Percentiles rank a stretch among this genome's conserved stretches.
These are phyloP conservation scores for Caligus rogercresseyi DNA, from an alignment of 1,140 invertebrate species.

Conservation along the genomic window DNA sequence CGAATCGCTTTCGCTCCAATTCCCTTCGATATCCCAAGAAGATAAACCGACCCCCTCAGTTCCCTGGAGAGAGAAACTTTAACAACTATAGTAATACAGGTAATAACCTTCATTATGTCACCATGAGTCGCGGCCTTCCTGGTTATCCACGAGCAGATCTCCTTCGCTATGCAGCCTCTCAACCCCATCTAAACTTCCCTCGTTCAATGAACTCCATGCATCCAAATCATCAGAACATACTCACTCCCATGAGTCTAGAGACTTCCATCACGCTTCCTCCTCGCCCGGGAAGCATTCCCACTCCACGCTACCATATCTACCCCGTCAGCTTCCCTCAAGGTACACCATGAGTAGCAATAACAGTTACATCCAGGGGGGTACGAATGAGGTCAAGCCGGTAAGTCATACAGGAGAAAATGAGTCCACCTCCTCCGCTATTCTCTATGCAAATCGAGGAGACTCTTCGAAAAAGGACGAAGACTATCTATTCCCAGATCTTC, in stretches of 20 bases:
- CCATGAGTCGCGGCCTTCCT: not conserved
- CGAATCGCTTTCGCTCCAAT: not conserved
- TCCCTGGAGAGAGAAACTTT: not conserved
- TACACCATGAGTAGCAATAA: not conserved
- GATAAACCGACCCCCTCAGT: not conserved
- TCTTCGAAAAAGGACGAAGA: not conserved
- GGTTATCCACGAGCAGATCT: not conserved
- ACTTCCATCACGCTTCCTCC: not conserved
- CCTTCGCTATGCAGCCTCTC: not conserved
- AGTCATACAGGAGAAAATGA: not conserved
- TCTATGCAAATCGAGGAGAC: not conserved
- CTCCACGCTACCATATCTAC: not conserved
- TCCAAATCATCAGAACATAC: not conserved
- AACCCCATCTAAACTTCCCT: not conserved
- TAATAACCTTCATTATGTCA: not conserved
- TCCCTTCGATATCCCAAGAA: not conserved
- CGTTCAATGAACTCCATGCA: not conserved
- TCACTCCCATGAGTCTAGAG: conserved; percentile 3
- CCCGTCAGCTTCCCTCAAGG: not conserved
- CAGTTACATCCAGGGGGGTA: not conserved
- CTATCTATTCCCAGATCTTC: conserved; percentile 11
- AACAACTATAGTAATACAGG: not conserved
- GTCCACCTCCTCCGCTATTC: not conserved
- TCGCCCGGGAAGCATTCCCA: not conserved
- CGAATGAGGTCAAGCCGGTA: not conserved